A percentile compares a stretch with the other conserved stretches of the same genome.
Evolutionary conservation across 2,888 invertebrate genomes (phyloP).

Genomic region (Epinotia bilunana): DNA sequence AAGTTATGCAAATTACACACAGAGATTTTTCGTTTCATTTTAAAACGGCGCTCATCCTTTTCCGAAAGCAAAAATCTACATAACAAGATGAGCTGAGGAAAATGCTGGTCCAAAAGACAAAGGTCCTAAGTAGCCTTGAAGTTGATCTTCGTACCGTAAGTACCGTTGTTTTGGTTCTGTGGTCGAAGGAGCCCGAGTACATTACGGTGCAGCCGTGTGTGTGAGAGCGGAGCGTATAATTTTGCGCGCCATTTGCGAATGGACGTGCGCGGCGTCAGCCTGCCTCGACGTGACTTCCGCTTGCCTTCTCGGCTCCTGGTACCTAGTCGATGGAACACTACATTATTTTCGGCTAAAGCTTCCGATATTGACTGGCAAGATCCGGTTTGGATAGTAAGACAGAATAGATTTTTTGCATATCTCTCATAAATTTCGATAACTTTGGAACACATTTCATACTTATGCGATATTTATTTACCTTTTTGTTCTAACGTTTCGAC

Average conservation of each 20-base stretch:
- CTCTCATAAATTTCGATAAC: background rate
- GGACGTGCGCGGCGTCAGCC: conserved; percentile 65
- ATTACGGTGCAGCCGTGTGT: conserved; percentile 46
- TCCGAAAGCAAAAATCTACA: conserved; percentile 38
- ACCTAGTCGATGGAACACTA: conserved; percentile 22
- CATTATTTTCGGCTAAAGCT: conserved; percentile 20
- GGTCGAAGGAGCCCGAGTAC: conserved; percentile 21
- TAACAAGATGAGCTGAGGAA: conserved; percentile 26
- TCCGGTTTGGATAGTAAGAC: background rate
- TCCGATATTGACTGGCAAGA: conserved; percentile 4
- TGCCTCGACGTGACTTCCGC: conserved; percentile 59
- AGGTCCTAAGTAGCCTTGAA: conserved; percentile 15
- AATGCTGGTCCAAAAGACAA: background rate
- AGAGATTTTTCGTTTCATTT: conserved; percentile 28
- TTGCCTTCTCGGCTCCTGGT: conserved; percentile 15
- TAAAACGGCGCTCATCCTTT: conserved; percentile 27
- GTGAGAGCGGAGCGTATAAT: conserved; percentile 63
- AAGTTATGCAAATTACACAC: conserved; percentile 24
- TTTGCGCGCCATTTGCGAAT: conserved; percentile 73
- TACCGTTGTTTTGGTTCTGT: conserved; percentile 16
- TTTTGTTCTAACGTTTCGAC: too few relatives aligned
- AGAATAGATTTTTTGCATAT: background rate
- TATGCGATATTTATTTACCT: too few relatives aligned
- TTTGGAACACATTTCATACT: background rate
- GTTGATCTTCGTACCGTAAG: background rate